Conservation (phyloP, 1,140 invertebrate species). For the Heterodera schachtii region DNA sequence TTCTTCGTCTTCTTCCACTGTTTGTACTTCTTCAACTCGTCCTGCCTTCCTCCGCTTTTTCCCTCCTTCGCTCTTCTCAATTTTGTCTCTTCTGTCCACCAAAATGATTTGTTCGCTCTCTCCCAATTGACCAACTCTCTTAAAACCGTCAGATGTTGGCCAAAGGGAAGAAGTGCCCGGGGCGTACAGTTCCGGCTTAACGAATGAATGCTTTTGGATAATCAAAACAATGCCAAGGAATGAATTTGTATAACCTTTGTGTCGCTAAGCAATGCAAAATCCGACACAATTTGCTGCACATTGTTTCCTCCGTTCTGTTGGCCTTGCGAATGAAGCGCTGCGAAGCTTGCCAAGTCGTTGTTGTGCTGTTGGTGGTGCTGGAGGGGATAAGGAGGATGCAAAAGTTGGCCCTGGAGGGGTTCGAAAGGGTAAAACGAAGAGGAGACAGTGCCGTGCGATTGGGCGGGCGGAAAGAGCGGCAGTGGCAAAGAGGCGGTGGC, state of each 20-base stretch:
- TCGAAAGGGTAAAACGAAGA: constrained; percentile 3
- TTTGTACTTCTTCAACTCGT: neutral
- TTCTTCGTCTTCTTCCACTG: neutral
- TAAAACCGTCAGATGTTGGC: neutral
- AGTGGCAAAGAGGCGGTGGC: constrained; percentile 5
- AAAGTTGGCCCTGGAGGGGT: neutral
- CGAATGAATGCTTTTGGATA: neutral
- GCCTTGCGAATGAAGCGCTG: neutral
- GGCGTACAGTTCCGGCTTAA: constrained; percentile 9
- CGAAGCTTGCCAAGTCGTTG: neutral
- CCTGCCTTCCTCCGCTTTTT: neutral
- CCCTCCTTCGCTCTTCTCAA: neutral
- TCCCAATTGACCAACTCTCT: neutral
- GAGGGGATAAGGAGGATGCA: neutral
- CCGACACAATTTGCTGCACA: neutral
- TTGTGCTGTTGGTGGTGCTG: neutral
- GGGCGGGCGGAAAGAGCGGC: neutral
- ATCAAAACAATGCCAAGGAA: neutral
- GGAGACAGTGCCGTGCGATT: neutral
- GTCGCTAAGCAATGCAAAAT: neutral
- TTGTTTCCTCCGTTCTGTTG: neutral
- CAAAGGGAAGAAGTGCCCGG: constrained; percentile 14
- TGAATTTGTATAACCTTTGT: neutral
- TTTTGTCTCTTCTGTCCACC: neutral
- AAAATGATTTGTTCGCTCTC: neutral